Evolutionary conservation across 2,797 vertebrate genomes (phyloP).

Genomic region (Buphagus erythrorhynchus): DNA sequence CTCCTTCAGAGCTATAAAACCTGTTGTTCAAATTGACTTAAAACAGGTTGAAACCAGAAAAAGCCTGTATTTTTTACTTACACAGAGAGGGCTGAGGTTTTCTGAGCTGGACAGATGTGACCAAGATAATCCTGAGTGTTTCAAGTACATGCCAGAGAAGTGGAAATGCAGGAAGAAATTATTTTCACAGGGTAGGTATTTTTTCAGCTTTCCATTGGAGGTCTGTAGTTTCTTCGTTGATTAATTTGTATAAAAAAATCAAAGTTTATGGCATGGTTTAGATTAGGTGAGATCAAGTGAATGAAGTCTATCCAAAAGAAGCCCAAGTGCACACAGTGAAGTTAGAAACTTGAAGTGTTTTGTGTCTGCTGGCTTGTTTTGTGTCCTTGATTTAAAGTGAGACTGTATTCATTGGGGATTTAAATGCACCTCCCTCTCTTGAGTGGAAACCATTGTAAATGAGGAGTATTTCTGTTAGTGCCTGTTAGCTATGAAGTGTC

Average conservation of each 20-base stretch:
- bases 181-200: background rate
- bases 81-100: background rate
- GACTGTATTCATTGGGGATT: background rate
- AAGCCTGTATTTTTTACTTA: slow-evolving; percentile 40
- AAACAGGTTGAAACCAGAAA: slow-evolving; percentile 59
- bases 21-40: slow-evolving; percentile 47
- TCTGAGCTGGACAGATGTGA: slow-evolving; percentile 26
- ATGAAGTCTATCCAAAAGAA: background rate
- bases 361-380: background rate
- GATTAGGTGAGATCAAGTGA: background rate
- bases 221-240: background rate
- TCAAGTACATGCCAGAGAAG: background rate
- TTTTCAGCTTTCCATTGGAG: background rate
- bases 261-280: background rate
- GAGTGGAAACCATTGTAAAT: background rate
- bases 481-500: slow-evolving; percentile 22
- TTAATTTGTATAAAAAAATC: background rate
- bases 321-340: background rate
- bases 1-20: slow-evolving; percentile 62
- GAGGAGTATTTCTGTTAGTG: background rate
- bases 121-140: slow-evolving; percentile 27
- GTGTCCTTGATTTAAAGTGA: background rate
- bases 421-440: background rate
- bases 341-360: background rate
- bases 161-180: slow-evolving; percentile 13